Evolutionary conservation across 2,888 invertebrate species (phyloP), one percentile per base, ranked within the genome.

Genomic region (Dexiosoma caninum): DNA sequence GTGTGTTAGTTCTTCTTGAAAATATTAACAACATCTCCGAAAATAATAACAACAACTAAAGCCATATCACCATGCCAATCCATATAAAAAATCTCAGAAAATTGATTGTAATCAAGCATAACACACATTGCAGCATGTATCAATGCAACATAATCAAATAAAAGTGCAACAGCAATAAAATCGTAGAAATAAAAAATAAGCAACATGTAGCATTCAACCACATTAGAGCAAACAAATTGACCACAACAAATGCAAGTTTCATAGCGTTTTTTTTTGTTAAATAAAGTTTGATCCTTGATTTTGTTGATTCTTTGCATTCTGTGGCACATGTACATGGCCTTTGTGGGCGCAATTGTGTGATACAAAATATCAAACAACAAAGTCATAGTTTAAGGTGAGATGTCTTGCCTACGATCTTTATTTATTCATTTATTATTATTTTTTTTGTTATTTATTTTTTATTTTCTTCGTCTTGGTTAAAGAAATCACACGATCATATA

Each of bases 151-250:
- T 53, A 62, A 72, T 53, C 72, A 53, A 67, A 75, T 42, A 67
- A 60, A 51, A 30, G 40, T n/a, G 32, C 37, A 66, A 27, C 16
- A 30, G 30, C 8, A 46, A 76, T 30, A 51, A 59, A 8, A 27
- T 14, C 32, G 19, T n/a, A 42, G 44, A 5, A 51, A 27, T 19
- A 40, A n/a, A 40, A 35, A 53, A 55, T 12, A 30, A 75, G 23
- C 67, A 55, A 67, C 74, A 46, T 67, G 37, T 44, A 30, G 19
- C 60, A 55, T 14, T 55, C 40, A 59, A 51, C 23, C 57, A 71
- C 81, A 81, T 77, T 77, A 77, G 81, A 81, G 72, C 77, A 81
- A 81, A 81, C 81, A 81, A 81, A 81, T 81, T 81, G 81, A 81
- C 77, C 81, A 81, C 80, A 81, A 55, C 80, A 66, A 74, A 64